phyloP scores from a whole-genome alignment of 2,797 vertebrate genomes.

The Hemibagrus guttatus region DNA sequence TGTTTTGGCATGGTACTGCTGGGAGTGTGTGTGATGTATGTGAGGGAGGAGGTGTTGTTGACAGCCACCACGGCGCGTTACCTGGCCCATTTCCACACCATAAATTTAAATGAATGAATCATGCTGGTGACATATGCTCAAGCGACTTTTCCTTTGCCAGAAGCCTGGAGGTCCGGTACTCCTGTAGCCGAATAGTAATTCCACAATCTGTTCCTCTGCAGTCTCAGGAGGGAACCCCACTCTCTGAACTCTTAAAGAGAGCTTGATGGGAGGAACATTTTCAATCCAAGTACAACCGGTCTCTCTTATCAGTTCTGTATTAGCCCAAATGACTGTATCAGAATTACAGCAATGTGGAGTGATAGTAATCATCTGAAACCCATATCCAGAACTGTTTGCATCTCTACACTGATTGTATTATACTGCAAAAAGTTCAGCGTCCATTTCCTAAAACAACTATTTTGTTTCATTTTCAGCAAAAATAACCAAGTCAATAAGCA shows the following conservation, averaged over 20 bases:
- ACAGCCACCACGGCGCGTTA: slow-evolving; percentile 54
- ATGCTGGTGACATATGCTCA: slow-evolving; percentile 63
- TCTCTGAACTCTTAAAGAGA: slow-evolving; percentile 53
- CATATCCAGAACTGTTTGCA: neutral
- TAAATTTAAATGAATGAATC: slow-evolving; percentile 67
- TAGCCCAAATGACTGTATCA: neutral
- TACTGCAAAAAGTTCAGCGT: neutral
- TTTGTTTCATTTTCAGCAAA: slow-evolving; percentile 1
- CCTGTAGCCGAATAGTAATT: slow-evolving; percentile 61
- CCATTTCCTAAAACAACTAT: neutral
- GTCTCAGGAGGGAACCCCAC: slow-evolving; percentile 59
- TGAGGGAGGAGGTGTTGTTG: slow-evolving; percentile 58
- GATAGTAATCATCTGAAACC: neutral
- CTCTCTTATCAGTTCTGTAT: slow-evolving; percentile 17
- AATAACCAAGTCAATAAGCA: slow-evolving; percentile 25
- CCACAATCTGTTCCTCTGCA: slow-evolving; percentile 62
- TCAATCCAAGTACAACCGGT: slow-evolving; percentile 25
- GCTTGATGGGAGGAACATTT: slow-evolving; percentile 41
- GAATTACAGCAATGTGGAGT: neutral
- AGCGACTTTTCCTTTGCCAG: slow-evolving; percentile 62
- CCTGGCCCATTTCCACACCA: slow-evolving; percentile 61
- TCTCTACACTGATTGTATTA: neutral
- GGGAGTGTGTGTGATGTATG: slow-evolving; percentile 55
- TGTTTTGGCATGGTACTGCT: slow-evolving; percentile 49
- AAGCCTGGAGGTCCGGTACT: slow-evolving; percentile 60